Percentiles rank a stretch among this genome's conserved stretches.
Conservation (phyloP, 2,113 vertebrate genomes). For the Lasiurus cinereus region DNA sequence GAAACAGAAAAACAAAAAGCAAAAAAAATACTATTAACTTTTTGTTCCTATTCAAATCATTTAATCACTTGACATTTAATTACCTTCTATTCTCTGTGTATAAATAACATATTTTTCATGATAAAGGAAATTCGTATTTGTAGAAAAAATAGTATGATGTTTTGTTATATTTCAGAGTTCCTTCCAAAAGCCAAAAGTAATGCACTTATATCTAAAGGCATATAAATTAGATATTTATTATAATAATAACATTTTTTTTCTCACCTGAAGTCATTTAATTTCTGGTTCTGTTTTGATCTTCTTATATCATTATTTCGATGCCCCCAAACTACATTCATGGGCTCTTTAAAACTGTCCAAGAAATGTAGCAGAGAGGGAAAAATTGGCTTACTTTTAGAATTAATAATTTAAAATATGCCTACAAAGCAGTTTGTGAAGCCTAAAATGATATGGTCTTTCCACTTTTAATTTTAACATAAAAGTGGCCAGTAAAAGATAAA, state of each 20-base stretch:
- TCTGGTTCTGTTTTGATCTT: constrained; percentile 83
- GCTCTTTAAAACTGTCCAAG: constrained; percentile 84
- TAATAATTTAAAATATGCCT: constrained; percentile 74
- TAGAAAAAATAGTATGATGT: constrained; percentile 5
- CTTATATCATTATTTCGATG: constrained; percentile 82
- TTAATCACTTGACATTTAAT: neutral
- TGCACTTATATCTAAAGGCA: constrained; percentile 59
- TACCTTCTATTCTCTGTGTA: neutral
- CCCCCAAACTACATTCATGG: constrained; percentile 84
- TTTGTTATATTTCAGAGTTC: constrained; percentile 42
- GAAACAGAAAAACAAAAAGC: constrained; percentile 11
- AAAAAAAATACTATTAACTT: neutral
- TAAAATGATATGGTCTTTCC: constrained; percentile 48
- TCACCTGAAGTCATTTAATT: constrained; percentile 81
- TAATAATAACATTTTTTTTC: constrained; percentile 77
- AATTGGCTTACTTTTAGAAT: constrained; percentile 77
- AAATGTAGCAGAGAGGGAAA: constrained; percentile 84
- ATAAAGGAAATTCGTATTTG: constrained; percentile 18
- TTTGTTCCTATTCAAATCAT: constrained; percentile 20
- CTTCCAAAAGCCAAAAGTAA: constrained; percentile 54
- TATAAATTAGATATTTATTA: constrained; percentile 70
- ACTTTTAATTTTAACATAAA: constrained; percentile 62
- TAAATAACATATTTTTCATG: constrained; percentile 13
- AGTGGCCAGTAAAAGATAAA: neutral
- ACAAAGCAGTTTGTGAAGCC: constrained; percentile 70